phyloP scores from a whole-genome alignment of 2,888 invertebrate species.

The Catocala sponsa region DNA sequence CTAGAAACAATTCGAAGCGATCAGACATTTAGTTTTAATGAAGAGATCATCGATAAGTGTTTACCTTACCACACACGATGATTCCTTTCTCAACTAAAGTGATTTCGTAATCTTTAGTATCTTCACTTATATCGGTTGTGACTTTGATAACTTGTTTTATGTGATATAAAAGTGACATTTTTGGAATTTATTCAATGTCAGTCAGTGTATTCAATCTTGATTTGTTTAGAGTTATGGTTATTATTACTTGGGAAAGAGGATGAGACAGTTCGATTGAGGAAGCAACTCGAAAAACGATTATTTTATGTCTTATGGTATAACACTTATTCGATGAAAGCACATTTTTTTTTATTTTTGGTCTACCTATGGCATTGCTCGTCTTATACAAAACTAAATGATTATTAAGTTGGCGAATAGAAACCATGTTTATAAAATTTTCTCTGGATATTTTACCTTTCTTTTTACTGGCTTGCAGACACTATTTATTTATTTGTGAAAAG shows the following conservation, averaged over 20 bases:
- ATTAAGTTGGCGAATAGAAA: no score
- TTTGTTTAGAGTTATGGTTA: neutral
- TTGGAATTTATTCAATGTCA: conserved; percentile 45
- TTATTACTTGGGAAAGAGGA: neutral
- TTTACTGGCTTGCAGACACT: no score
- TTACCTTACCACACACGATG: conserved; percentile 70
- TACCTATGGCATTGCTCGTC: no score
- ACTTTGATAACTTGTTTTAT: conserved; percentile 47
- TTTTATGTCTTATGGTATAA: neutral
- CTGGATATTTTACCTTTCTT: no score
- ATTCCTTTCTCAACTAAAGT: conserved; percentile 44
- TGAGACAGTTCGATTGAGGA: neutral
- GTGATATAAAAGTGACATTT: conserved; percentile 44
- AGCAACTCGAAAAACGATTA: neutral
- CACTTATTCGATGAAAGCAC: no score
- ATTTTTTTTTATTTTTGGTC: no score
- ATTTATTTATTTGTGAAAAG: no score
- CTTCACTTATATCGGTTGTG: conserved; percentile 44
- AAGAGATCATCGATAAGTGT: conserved; percentile 69
- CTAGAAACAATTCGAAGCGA: conserved; percentile 46
- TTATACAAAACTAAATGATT: no score
- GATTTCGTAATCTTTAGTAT: conserved; percentile 46
- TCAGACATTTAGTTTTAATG: conserved; percentile 67
- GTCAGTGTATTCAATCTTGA: conserved; percentile 7
- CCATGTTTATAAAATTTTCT: no score